Conservation (phyloP, 2,797 vertebrate species). For the Eurystomus glaucurus region DNA sequence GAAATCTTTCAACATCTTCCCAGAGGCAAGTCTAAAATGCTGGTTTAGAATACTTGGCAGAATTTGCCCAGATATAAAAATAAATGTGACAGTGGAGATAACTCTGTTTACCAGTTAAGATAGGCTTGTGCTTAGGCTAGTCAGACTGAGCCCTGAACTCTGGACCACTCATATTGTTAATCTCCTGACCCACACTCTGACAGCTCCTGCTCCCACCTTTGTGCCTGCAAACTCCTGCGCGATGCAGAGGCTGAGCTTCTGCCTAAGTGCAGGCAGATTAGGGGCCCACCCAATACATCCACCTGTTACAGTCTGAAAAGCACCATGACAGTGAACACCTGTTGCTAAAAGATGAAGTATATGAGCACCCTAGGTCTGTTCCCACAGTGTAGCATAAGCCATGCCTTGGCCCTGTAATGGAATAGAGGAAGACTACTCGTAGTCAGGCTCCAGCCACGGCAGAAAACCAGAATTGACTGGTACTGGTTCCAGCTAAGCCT, state of each 20-base stretch:
- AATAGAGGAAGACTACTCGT: accelerated
- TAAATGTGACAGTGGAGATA: conserved; percentile 23
- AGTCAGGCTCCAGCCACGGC: accelerated
- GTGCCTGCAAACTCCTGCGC: background rate
- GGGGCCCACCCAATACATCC: accelerated
- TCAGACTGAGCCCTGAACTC: background rate
- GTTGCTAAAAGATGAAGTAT: background rate
- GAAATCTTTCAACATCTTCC: conserved; percentile 64
- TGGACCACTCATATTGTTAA: background rate
- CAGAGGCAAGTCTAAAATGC: conserved; percentile 60
- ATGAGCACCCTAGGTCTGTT: accelerated
- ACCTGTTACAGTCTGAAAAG: background rate
- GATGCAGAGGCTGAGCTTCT: background rate
- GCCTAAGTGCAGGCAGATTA: background rate
- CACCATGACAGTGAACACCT: accelerated
- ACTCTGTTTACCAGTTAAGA: background rate
- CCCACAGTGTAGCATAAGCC: background rate
- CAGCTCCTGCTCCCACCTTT: background rate
- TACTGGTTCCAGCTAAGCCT: background rate
- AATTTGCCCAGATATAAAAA: conserved; percentile 59
- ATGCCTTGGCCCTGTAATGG: accelerated
- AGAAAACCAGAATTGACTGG: background rate
- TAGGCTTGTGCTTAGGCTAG: background rate
- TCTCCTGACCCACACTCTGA: background rate
- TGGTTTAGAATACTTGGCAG: conserved; percentile 39